Evolutionary conservation across 2,113 vertebrate genomes (phyloP).

Genomic region (Uria lomvia): DNA sequence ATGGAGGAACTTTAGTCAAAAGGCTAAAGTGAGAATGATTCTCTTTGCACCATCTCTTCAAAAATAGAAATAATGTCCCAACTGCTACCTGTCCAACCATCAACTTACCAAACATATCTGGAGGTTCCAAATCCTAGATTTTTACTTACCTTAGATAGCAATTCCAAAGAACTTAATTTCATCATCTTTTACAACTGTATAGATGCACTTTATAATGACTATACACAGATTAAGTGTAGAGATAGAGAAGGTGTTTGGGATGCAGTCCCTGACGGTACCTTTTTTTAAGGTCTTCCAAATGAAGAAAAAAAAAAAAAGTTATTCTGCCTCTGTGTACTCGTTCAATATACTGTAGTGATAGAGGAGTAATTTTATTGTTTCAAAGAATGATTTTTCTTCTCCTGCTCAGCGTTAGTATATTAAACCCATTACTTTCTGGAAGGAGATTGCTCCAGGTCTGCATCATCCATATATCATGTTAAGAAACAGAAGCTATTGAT

Average conservation of each 20-base stretch:
- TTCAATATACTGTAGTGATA: background rate
- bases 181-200: background rate
- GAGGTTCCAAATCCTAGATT: background rate
- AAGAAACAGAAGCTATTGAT: background rate
- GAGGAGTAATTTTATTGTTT: background rate
- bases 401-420: background rate
- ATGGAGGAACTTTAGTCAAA: background rate
- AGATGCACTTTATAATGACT: background rate
- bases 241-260: background rate
- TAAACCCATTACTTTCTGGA: background rate
- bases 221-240: background rate
- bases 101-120: background rate
- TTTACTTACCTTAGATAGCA: background rate
- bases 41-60: background rate
- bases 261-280: background rate
- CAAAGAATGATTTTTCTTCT: background rate
- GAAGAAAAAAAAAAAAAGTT: background rate
- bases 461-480: background rate
- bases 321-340: background rate
- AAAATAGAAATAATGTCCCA: background rate
- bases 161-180: background rate
- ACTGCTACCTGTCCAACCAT: background rate
- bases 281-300: background rate
- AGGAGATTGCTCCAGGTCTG: background rate
- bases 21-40: background rate